Evolutionary conservation across 2,113 vertebrate genomes (phyloP).

Genomic region (Platycercus adscitus): DNA sequence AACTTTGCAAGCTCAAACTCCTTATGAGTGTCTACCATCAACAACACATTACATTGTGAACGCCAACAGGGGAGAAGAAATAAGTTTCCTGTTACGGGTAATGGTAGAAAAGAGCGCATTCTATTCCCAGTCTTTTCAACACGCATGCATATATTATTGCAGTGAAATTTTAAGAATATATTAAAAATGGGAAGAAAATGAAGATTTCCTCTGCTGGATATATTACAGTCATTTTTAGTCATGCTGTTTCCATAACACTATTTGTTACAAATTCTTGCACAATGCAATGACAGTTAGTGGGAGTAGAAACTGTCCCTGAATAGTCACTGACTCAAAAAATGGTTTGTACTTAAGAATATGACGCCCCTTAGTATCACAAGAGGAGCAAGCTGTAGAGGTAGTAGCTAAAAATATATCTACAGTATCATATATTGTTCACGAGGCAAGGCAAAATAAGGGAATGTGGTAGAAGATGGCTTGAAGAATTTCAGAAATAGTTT

Average conservation of each 20-base stretch:
- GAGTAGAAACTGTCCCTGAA: background rate
- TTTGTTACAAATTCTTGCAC: background rate
- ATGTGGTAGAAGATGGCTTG: background rate
- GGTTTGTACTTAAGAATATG: background rate
- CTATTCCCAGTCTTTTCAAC: background rate
- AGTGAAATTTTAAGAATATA: background rate
- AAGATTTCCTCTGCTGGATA: background rate
- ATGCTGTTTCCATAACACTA: background rate
- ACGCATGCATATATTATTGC: background rate
- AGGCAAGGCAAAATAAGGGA: background rate
- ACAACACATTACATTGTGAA: background rate
- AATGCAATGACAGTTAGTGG: background rate
- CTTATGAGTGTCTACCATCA: background rate
- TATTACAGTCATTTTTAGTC: background rate
- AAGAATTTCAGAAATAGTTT: background rate
- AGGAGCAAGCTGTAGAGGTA: background rate
- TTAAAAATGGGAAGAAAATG: fast-evolving
- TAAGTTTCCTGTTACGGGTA: background rate
- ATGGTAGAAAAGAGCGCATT: background rate
- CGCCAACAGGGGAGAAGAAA: background rate
- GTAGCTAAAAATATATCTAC: background rate
- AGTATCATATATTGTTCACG: background rate
- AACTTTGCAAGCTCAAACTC: background rate
- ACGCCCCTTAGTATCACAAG: background rate
- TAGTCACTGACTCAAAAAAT: background rate